Percentiles rank a stretch among this genome's conserved stretches.
These are phyloP conservation scores for Ormyrus rosae DNA, from an alignment of 2,888 invertebrate genomes.

Conservation along the genomic window DNA sequence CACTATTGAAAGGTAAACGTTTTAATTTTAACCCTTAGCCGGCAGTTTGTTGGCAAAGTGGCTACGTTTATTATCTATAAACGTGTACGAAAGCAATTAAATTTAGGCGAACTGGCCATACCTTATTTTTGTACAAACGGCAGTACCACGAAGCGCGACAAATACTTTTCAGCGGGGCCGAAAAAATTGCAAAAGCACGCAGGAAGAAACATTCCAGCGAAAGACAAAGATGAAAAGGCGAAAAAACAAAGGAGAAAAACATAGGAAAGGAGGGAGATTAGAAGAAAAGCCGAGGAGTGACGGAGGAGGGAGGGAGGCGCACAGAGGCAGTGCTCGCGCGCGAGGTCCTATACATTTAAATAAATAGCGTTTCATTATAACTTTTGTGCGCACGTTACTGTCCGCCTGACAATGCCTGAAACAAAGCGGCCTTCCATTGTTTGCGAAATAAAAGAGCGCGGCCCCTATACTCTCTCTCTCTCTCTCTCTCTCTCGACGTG, in stretches of 20 bases:
- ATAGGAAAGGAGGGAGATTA: slow-evolving; percentile 10
- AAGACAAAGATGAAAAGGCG: slow-evolving; percentile 1
- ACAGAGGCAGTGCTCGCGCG: slow-evolving; percentile 48
- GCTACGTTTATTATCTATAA: no score
- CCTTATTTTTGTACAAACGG: no score
- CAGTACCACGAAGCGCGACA: no score
- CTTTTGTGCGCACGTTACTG: slow-evolving; percentile 73
- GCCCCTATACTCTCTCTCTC: slow-evolving; percentile 9
- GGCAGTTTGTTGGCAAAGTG: no score
- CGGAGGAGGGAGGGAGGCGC: not conserved
- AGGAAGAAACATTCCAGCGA: slow-evolving; percentile 16
- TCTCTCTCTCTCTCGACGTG: slow-evolving; percentile 2
- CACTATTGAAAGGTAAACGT: no score
- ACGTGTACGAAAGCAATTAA: no score
- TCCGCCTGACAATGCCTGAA: slow-evolving; percentile 73
- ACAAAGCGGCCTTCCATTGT: slow-evolving; percentile 73
- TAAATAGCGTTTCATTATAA: slow-evolving; percentile 75
- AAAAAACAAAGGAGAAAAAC: slow-evolving; percentile 8
- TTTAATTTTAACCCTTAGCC: no score
- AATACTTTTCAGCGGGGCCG: not conserved
- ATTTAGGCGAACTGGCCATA: no score
- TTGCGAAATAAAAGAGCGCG: slow-evolving; percentile 73
- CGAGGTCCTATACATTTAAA: slow-evolving; percentile 71
- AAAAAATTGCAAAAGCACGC: slow-evolving; percentile 22
- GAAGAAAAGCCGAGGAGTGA: not conserved